Base-by-base conservation (phyloP, 2,113 vertebrate species). In the Ariopsis seemanni region DNA sequence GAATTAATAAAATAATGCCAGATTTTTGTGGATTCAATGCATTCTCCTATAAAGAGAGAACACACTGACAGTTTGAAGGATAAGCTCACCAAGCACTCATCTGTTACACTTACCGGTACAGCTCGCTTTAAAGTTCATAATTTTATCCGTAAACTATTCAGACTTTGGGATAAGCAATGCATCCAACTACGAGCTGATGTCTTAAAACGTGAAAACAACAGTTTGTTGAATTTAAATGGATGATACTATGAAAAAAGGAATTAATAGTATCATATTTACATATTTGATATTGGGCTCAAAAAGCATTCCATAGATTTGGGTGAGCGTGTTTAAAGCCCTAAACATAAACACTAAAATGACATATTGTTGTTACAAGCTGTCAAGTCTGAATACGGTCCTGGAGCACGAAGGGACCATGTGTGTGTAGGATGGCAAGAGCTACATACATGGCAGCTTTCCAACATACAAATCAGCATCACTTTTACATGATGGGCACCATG, bases 381-480 rank as follows among this genome's bases (percentile, higher is more conserved):
- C 30, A 42, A 34, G 6, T 7, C 67, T 48, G 71, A 74, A 22
- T 74, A 74, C 72, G 11, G 72, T 20, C 20, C 42, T n/a, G n/a
- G 58, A 89, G 78, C 69, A 82, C 48, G 20, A 57, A 6, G 67
- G 15, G 62, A 77, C 30, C 14, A 52, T 85, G 65, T 85, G 53
- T 50, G 82, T 50, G 22, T 84, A 27, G 72, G 50, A 82, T 48
- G 34, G 18, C 34, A 48, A 58, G 9, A 22, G 7, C 18, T 34
- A 80, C 78, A 86, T 8, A 86, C 25, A 42, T 78, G 87, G 78
- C 22, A 58, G 58, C 4, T 34, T 86, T 86, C 71, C 71, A 86
- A 11, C 2, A 4, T 53, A 74, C 55, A 74, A 74, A 11, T 84
- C 53, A 83, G 53, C 10, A 60, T 78, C n/a, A 57, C 74, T 27